These are phyloP conservation scores for Gonocerus acuteangulatus DNA, from an alignment of 2,888 invertebrate genomes.

Conservation along the genomic window DNA sequence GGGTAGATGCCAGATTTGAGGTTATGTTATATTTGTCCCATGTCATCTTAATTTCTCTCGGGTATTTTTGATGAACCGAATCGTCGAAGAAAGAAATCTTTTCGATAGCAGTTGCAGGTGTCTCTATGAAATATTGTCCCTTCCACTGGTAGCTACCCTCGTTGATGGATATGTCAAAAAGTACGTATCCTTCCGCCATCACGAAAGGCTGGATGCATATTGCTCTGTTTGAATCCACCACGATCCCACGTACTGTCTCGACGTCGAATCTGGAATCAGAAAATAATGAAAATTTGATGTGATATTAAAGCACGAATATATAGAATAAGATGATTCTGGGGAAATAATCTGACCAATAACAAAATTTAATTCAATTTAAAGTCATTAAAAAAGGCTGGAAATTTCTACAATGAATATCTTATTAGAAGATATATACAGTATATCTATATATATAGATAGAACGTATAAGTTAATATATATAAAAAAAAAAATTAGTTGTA, in stretches of 20 bases:
- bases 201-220: conserved; percentile 83
- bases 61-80: conserved; percentile 63
- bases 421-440: no score
- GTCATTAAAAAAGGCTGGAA: no score
- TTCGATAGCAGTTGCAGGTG: conserved; percentile 78
- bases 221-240: conserved; percentile 72
- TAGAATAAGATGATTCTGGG: background rate
- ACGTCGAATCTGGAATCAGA: conserved; percentile 60
- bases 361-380: background rate
- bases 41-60: conserved; percentile 65
- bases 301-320: background rate
- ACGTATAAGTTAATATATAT: no score
- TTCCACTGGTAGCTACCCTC: conserved; percentile 80
- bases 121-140: conserved; percentile 85
- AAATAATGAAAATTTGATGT: background rate
- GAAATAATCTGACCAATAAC: background rate
- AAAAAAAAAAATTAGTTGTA: no score
- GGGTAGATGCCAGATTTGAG: conserved; percentile 62
- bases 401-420: no score
- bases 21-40: conserved; percentile 85
- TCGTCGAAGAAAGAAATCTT: conserved; percentile 73
- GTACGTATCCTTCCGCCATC: conserved; percentile 79
- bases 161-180: conserved; percentile 76
- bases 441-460: no score
- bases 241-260: conserved; percentile 66